A percentile compares a stretch with the other conserved stretches of the same genome.
phyloP scores from a whole-genome alignment of 2,888 invertebrate species.

The Therioaphis trifolii region DNA sequence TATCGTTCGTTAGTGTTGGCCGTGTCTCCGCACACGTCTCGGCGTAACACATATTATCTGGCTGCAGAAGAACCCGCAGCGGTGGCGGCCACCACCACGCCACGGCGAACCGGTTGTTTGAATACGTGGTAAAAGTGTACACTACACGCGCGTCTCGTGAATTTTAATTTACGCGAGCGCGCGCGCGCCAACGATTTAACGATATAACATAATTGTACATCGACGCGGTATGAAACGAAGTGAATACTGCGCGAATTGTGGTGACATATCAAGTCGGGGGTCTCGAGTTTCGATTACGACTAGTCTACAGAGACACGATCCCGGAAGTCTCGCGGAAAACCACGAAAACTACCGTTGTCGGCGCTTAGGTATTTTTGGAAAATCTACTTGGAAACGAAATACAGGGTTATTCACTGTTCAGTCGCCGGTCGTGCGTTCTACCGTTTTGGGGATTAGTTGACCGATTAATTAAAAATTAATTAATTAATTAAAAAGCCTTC shows the following conservation, averaged over 20 bases:
- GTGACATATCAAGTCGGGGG: too few relatives aligned
- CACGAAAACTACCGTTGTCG: background rate
- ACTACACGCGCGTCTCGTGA: background rate
- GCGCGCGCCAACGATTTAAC: constrained; percentile 14
- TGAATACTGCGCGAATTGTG: background rate
- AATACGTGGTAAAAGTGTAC: constrained; percentile 22
- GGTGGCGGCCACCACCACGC: constrained; percentile 11
- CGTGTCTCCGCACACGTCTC: background rate
- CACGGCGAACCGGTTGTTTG: constrained; percentile 38
- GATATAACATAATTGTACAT: background rate
- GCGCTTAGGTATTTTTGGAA: too few relatives aligned
- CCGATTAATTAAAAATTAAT: too few relatives aligned
- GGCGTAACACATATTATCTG: background rate
- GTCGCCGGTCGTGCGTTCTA: background rate
- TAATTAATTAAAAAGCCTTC: too few relatives aligned
- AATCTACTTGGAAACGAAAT: background rate
- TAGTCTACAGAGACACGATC: background rate
- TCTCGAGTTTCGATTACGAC: background rate
- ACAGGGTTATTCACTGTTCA: background rate
- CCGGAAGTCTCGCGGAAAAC: background rate
- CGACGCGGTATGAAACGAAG: background rate
- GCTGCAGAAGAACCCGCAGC: too few relatives aligned
- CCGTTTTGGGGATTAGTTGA: constrained; percentile 32
- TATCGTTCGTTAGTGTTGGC: constrained; percentile 49
- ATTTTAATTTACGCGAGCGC: constrained; percentile 31